Conservation (phyloP, 2,888 invertebrate genomes). For the Gibbula magus region DNA sequence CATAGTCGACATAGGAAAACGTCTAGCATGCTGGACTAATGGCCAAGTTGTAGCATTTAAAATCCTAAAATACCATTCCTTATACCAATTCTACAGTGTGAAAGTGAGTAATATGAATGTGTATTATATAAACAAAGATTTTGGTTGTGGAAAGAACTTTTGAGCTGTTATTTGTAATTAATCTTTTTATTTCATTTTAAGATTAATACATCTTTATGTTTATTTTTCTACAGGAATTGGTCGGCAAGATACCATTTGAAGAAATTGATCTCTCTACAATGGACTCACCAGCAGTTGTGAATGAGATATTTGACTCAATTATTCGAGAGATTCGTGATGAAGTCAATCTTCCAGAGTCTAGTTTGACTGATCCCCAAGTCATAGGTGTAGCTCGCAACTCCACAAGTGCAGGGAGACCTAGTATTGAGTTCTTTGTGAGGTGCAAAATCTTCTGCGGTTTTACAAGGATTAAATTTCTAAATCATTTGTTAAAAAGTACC, state of each 20-base stretch:
- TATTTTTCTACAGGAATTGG: constrained; percentile 57
- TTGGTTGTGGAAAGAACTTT: not conserved
- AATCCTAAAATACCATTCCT: no score
- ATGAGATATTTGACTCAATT: constrained; percentile 74
- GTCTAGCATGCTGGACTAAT: no score
- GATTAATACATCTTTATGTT: not conserved
- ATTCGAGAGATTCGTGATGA: constrained; percentile 74
- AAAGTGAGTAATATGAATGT: not conserved
- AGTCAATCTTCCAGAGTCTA: constrained; percentile 69
- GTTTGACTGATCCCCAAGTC: constrained; percentile 66
- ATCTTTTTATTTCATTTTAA: not conserved
- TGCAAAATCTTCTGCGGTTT: constrained; percentile 40
- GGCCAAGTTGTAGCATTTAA: no score
- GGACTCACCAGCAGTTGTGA: constrained; percentile 54
- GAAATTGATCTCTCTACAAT: constrained; percentile 60
- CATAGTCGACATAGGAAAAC: no score
- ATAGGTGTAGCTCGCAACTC: constrained; percentile 73
- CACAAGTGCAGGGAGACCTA: constrained; percentile 73
- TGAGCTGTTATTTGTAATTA: not conserved
- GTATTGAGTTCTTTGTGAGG: constrained; percentile 74
- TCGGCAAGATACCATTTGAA: constrained; percentile 56
- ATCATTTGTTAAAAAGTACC: no score
- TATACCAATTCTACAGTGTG: no score
- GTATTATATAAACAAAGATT: not conserved
- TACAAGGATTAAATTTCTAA: no score